Evolutionary conservation across 2,113 vertebrate species (phyloP), one percentile per base, ranked within the genome.

Genomic region (Synodontis membranacea): DNA sequence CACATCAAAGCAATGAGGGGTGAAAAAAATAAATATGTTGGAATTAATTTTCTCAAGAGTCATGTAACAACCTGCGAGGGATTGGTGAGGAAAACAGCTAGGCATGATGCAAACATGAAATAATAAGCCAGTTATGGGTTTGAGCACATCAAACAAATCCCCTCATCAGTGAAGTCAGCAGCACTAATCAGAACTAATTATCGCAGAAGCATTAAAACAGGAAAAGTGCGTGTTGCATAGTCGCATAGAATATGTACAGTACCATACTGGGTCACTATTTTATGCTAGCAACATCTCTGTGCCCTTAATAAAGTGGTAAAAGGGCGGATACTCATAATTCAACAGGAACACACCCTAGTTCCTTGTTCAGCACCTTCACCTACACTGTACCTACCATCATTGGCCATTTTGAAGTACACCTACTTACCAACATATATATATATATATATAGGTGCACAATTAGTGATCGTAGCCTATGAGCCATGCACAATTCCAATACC

Each of bases 141-240:
- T 68, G 44, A 56, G 58, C 86, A 60, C 82, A 82, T 85, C 83
- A 87, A 87, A 89, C 37, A 76, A 76, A 58, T 76, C 21, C 82
- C 58, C 62, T 89, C 84, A 89, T 82, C 86, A 75, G 68, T 39
- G 42, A 84, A 82, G 86, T 82, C 86, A 85, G 66, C 84, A 82
- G 86, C 48, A 82, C 76, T 85, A 80, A 85, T 84, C 83, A 82
- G 44, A 85, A 87, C 78, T 87, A 89, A 87, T 89, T 84, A 88
- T 52, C 48, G 21, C 60, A 46, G 60, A 83, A 52, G 87, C 72
- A 79, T 56, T 86, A 48, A 75, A 80, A 37, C 37, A 28, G 79
- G 79, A 81, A 42, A 25, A 34, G 42, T 64, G 56, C 68, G 48
- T 64, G 8, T 50, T 28, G 28, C 15, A 42, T 42, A 23, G 14